These are phyloP conservation scores for Tolmerus cingulatus DNA, from an alignment of 2,888 invertebrate species.

Conservation along the genomic window DNA sequence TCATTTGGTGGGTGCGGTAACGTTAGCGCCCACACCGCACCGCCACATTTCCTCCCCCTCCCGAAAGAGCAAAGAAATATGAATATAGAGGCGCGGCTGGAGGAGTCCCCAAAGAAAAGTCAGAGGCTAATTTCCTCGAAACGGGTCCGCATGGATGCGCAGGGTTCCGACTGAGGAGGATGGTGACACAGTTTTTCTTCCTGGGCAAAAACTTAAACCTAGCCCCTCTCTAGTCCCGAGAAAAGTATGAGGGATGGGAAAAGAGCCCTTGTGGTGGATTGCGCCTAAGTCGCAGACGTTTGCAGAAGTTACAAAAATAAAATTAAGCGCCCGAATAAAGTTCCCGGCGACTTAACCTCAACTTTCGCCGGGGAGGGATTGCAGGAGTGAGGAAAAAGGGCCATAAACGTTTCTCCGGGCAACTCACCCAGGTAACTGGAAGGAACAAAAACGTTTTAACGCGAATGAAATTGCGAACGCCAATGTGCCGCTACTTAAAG, in stretches of 20 bases:
- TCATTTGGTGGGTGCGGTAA: neutral
- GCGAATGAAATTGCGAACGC: conserved; percentile 46
- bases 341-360: conserved; percentile 28
- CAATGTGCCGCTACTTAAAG: conserved; percentile 42
- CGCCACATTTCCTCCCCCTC: neutral
- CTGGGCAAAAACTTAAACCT: neutral
- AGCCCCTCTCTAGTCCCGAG: neutral
- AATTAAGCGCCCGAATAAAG: conserved; percentile 36
- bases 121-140: neutral
- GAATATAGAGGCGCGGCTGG: conserved; percentile 15
- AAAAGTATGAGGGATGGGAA: conserved; percentile 3
- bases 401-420: neutral
- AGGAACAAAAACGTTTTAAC: conserved; percentile 44
- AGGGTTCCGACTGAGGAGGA: neutral
- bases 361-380: neutral
- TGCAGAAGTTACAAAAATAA: conserved; percentile 34
- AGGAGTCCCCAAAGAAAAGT: conserved; percentile 17
- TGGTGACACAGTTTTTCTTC: conserved; percentile 34
- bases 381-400: neutral
- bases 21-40: neutral
- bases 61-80: neutral
- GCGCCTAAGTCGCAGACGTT: conserved; percentile 20
- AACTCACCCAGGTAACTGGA: conserved; percentile 14
- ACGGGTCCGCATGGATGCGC: neutral
- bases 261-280: neutral